Base-by-base conservation (phyloP, 2,113 vertebrate genomes). In the Oncorhynchus gorbuscha region DNA sequence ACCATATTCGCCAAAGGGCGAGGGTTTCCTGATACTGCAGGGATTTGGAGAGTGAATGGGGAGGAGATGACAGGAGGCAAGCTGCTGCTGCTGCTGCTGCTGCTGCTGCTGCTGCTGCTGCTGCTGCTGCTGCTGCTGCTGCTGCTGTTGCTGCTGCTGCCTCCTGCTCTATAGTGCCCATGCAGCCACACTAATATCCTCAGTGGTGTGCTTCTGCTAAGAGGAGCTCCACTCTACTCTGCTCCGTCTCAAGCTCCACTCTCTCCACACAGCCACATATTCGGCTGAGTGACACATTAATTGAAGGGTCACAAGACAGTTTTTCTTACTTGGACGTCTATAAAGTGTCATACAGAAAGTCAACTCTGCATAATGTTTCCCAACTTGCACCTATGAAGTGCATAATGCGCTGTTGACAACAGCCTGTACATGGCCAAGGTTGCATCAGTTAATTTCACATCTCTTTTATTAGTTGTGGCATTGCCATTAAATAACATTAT, bases 191-290 rank as follows among this genome's bases (percentile, higher is more conserved):
- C 66, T 79, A 74, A 79, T 76, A 71, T 83, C 74, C 32, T 35
- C 66, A 76, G 74, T 74, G 71, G 66, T 73, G 66, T 72, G 71
- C 71, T 83, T 64, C n/a, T 68, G 59, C 24, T 3, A 64, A 74
- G 49, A 76, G 77, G 39, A 45, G 39, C 39, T 45, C 9, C 39
- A 45, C 39, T 45, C 39, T 45, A 45, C 39, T 45, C 39, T 45
- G 9, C 51, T 55, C 48, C 14, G 22, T 51, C 61, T 58, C 64
- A 61, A 45, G 64, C 58, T 65, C 61, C 72, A 64, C 61, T 28
- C 35, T 73, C 39, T 75, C 32, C 2, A 20, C 71, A 59, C 67
- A 69, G 49, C 69, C 8, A 39, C 39, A 9, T 71, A 71, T 73
- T 79, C 77, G 49, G 66, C 26, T 12, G 61, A 9, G 32, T 32